Base-by-base conservation (phyloP, 2,113 vertebrate species). In the Hassar affinis region DNA sequence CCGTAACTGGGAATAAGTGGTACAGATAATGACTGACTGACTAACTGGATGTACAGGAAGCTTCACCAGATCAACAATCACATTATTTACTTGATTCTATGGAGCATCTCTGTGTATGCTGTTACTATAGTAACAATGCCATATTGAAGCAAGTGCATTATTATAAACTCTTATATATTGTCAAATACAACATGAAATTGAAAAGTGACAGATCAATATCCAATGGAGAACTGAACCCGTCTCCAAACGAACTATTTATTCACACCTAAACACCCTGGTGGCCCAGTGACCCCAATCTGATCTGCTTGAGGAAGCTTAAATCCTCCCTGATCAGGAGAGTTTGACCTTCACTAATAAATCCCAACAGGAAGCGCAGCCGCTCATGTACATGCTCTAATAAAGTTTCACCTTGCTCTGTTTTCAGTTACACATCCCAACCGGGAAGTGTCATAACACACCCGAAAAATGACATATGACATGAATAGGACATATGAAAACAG, bases 301-400 rank as follows among this genome's bases (percentile, higher is more conserved):
- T 64, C 25, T n/a, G 18, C 71, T 18, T 33, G 57, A 66, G 30
- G 47, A 54, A 54, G 59, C 47, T 83, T 76, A 76, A 77, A 52
- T 77, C n/a, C 68, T 78, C 47, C 49, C 72, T 68, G 33, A 66
- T 52, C 72, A 22, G 59, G 64, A 78, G 47, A 33, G 18, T 20
- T n/a, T 77, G 57, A 83, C 82, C 82, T 77, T 42, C 42, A 27
- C 59, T 47, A 49, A 69, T 62, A 82, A 49, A 83, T 83, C 71
- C 42, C 71, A 7, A 77, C 59, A 66, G 81, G 57, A 82, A 6
- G 7, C 35, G 49, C 30, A 82, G 10, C 62, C 51, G 69, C 74
- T 51, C 17, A 30, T 27, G 62, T 51, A 27, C 72, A 64, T 4
- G 14, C 1, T 79, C 4, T 79, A 30, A 33, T 0, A 79, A 30